Evolutionary conservation across 2,888 invertebrate species (phyloP).

Genomic region (Geophilus truncorum): DNA sequence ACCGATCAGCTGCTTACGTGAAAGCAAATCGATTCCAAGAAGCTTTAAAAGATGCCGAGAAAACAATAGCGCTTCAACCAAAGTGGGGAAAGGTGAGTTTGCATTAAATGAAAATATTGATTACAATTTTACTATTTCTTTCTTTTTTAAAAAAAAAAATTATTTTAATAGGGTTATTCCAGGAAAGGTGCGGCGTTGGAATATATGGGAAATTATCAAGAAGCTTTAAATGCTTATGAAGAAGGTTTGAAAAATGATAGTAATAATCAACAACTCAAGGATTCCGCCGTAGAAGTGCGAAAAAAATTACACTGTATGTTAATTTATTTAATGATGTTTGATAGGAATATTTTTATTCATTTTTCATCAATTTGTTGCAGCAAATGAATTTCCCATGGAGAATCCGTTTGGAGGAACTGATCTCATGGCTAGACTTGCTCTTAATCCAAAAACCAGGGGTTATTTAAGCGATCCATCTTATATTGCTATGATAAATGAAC

Average conservation of each 20-base stretch:
- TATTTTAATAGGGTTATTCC: constrained; percentile 60
- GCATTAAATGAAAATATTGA: not conserved
- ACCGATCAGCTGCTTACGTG: constrained; percentile 84
- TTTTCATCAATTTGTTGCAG: constrained; percentile 2
- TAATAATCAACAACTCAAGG: constrained; percentile 63
- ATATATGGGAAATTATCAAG: constrained; percentile 65
- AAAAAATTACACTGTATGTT: not conserved
- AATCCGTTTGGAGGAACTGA: constrained; percentile 58
- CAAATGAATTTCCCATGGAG: constrained; percentile 41
- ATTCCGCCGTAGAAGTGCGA: constrained; percentile 61
- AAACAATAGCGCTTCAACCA: constrained; percentile 71
- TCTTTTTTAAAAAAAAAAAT: not conserved
- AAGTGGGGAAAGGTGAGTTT: constrained; percentile 66
- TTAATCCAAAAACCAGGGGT: constrained; percentile 64
- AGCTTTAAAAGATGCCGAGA: constrained; percentile 78
- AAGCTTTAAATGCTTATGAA: constrained; percentile 71
- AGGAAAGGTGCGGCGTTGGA: constrained; percentile 81
- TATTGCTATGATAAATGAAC: constrained; percentile 55
- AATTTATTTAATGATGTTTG: not conserved
- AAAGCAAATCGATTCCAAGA: constrained; percentile 68
- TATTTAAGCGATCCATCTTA: constrained; percentile 71
- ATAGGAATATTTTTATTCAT: not conserved
- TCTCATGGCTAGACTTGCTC: constrained; percentile 59
- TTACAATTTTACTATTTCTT: too few species aligned
- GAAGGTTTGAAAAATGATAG: constrained; percentile 68